Conservation (phyloP, 2,797 vertebrate species). For the Coregonus sp. region DNA sequence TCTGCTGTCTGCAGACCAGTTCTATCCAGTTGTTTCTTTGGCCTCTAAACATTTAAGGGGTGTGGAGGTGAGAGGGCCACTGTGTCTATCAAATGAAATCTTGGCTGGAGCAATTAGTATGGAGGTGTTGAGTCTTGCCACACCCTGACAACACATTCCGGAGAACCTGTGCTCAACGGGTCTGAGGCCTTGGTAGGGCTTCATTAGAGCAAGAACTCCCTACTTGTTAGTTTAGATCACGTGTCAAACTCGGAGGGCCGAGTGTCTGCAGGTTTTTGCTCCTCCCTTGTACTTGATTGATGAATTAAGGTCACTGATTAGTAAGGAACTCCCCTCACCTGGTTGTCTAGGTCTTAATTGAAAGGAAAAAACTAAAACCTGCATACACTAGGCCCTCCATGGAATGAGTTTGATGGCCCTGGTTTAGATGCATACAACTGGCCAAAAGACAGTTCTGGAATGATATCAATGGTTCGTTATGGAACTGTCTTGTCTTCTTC, state of each 20-base stretch:
- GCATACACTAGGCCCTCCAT: too few relatives aligned
- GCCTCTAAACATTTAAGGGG: conserved; percentile 19
- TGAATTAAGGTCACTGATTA: too few relatives aligned
- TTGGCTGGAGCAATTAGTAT: conserved; percentile 63
- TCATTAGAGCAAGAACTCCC: not conserved
- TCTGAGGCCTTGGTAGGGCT: not conserved
- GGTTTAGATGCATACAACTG: not conserved
- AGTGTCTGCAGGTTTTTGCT: too few relatives aligned
- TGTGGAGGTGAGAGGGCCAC: conserved; percentile 43
- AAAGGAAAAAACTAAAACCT: too few relatives aligned
- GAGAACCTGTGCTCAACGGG: conserved; percentile 33
- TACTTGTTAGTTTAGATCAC: too few relatives aligned
- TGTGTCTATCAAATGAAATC: conserved; percentile 45
- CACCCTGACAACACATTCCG: conserved; percentile 73
- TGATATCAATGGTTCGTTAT: not conserved
- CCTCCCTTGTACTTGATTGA: too few relatives aligned
- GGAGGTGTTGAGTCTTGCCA: conserved; percentile 60
- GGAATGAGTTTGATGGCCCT: not conserved
- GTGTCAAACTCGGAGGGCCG: too few relatives aligned
- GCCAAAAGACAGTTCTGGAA: not conserved
- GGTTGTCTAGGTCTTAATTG: too few relatives aligned
- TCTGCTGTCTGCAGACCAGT: conserved; percentile 8
- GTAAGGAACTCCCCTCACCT: too few relatives aligned
- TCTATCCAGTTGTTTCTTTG: conserved; percentile 7
- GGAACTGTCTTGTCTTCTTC: not conserved